Evolutionary conservation across 2,888 invertebrate genomes (phyloP).

Genomic region (Caenorhabditis panamensis): DNA sequence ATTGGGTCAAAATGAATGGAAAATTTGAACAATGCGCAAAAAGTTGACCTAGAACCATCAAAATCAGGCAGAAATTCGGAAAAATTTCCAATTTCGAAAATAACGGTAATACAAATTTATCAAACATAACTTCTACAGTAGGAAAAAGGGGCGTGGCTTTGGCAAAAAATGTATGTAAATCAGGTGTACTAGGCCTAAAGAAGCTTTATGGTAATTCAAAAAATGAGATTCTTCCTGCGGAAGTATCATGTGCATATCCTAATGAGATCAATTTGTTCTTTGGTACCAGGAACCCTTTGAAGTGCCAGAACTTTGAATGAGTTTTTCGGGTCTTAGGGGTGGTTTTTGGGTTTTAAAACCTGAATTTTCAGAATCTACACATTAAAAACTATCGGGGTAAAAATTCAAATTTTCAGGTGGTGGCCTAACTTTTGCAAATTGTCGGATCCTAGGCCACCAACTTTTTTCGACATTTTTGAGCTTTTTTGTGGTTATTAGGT

Average conservation of each 20-base stretch:
- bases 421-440: slow-evolving; percentile 14
- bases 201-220: slow-evolving; percentile 3
- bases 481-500: background rate
- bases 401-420: background rate
- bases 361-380: background rate
- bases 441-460: slow-evolving; percentile 4
- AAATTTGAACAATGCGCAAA: background rate
- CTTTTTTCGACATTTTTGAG: background rate
- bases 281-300: background rate
- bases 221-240: background rate
- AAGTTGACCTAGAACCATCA: background rate
- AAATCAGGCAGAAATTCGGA: background rate
- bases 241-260: background rate
- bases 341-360: background rate
- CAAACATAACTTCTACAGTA: too few relatives aligned
- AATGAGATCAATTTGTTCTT: slow-evolving; percentile 4
- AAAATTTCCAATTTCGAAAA: background rate
- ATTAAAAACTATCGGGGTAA: background rate
- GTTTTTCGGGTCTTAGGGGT: background rate
- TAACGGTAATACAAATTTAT: background rate
- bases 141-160: too few relatives aligned
- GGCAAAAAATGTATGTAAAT: background rate
- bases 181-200: background rate
- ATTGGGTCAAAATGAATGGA: background rate
- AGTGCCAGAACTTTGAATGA: too few relatives aligned